Conservation (phyloP, 2,797 vertebrate species). For the Intellagama lesueurii region DNA sequence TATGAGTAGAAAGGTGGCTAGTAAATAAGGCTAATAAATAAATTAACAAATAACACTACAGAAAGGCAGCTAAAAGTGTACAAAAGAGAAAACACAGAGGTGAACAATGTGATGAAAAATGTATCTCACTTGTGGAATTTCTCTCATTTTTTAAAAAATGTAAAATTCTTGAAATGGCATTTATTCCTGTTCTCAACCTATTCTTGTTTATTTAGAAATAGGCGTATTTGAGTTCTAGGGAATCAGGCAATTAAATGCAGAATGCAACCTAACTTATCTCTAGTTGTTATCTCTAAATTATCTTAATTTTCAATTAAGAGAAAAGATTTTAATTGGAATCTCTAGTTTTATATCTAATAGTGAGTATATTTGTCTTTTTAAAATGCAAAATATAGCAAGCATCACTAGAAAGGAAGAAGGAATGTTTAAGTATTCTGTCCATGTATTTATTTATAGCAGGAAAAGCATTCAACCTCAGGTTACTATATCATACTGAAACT, state of each 20-base stretch:
- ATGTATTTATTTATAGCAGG: conserved; percentile 66
- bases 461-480: conserved; percentile 63
- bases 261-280: no score
- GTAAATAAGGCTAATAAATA: neutral
- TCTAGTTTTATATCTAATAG: conserved; percentile 46
- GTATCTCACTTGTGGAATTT: neutral
- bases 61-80: neutral
- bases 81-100: neutral
- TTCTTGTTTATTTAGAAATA: neutral
- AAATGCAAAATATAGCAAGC: conserved; percentile 23
- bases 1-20: no score
- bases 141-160: neutral
- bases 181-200: conserved; percentile 14
- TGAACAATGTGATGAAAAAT: neutral
- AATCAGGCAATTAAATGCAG: no score
- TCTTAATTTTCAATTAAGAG: conserved; percentile 53
- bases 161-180: neutral
- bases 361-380: conserved; percentile 12
- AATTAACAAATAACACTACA: neutral
- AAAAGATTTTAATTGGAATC: neutral
- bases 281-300: neutral
- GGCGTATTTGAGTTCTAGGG: no score
- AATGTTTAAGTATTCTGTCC: conserved; percentile 54
- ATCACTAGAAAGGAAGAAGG: conserved; percentile 57
- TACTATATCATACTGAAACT: conserved; percentile 58